Evolutionary conservation across 1,140 invertebrate species (phyloP).

Genomic region (Pissodes strobi): DNA sequence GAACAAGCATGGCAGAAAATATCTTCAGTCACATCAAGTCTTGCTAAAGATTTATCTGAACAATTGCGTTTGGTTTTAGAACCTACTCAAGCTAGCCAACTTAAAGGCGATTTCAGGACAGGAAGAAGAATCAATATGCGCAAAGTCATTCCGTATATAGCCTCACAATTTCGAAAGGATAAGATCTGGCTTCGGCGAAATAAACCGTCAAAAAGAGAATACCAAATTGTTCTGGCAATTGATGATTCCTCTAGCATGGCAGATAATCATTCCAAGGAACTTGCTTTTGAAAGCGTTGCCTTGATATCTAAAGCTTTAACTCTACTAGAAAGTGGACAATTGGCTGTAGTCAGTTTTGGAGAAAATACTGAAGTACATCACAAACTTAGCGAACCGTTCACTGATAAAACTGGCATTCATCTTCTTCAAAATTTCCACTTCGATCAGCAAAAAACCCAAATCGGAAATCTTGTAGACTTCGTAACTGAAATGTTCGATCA

Average conservation of each 20-base stretch:
- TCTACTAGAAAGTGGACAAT: slow-evolving; percentile 89
- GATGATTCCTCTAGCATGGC: slow-evolving; percentile 96
- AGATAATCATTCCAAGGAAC: slow-evolving; percentile 85
- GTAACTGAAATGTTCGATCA: slow-evolving; percentile 70
- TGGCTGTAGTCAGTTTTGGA: slow-evolving; percentile 92
- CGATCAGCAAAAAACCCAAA: slow-evolving; percentile 78
- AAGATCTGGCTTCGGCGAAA: slow-evolving; percentile 98
- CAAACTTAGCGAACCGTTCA: slow-evolving; percentile 84
- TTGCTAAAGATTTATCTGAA: slow-evolving; percentile 91
- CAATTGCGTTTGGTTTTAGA: slow-evolving; percentile 92
- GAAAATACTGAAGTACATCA: slow-evolving; percentile 83
- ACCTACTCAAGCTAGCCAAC: slow-evolving; percentile 88
- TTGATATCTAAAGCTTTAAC: slow-evolving; percentile 88
- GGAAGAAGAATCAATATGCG: slow-evolving; percentile 98
- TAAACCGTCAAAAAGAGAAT: slow-evolving; percentile 93
- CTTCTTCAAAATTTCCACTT: slow-evolving; percentile 80
- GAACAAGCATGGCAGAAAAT: slow-evolving; percentile 62
- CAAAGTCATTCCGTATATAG: slow-evolving; percentile 97
- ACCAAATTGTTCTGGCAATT: slow-evolving; percentile 95
- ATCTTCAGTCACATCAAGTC: slow-evolving; percentile 64
- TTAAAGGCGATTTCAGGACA: slow-evolving; percentile 92
- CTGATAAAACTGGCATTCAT: slow-evolving; percentile 77
- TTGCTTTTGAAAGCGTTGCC: slow-evolving; percentile 94
- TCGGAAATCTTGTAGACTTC: slow-evolving; percentile 80
- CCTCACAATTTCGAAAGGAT: slow-evolving; percentile 97